phyloP scores from a whole-genome alignment of 1,140 invertebrate genomes.

The Prorops nasuta region DNA sequence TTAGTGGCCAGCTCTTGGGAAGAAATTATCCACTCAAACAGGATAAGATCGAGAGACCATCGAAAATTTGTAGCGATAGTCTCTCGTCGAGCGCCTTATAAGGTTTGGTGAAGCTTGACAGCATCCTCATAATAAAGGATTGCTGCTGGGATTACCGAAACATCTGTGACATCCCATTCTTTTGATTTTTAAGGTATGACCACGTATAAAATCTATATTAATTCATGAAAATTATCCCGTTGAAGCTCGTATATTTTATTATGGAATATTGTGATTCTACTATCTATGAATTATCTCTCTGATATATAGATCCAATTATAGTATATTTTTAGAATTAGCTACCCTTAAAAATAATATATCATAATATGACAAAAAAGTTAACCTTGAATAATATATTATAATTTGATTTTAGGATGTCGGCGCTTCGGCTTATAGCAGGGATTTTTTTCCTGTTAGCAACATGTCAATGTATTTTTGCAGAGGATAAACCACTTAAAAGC shows the following conservation, averaged over 20 bases:
- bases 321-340: too few species aligned
- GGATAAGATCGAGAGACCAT: slow-evolving; percentile 19
- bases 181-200: slow-evolving; percentile 17
- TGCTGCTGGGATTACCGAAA: neutral
- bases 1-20: slow-evolving; percentile 3
- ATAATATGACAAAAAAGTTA: too few species aligned
- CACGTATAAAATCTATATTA: too few species aligned
- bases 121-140: slow-evolving; percentile 10
- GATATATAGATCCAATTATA: too few species aligned
- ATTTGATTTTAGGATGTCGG: neutral
- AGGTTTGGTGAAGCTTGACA: slow-evolving; percentile 6
- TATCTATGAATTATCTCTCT: too few species aligned
- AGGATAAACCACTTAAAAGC: neutral
- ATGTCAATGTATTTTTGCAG: neutral
- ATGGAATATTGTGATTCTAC: too few species aligned
- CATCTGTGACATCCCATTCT: neutral
- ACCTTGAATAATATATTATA: too few species aligned
- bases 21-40: too few species aligned
- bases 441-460: too few species aligned
- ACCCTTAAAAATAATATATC: too few species aligned
- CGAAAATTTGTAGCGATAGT: slow-evolving; percentile 15
- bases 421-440: slow-evolving; percentile 1
- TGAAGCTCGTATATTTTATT: too few species aligned
- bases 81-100: slow-evolving; percentile 13
- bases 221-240: too few species aligned